Conservation (phyloP, 2,797 vertebrate genomes). For the Dicrostonyx torquatus region DNA sequence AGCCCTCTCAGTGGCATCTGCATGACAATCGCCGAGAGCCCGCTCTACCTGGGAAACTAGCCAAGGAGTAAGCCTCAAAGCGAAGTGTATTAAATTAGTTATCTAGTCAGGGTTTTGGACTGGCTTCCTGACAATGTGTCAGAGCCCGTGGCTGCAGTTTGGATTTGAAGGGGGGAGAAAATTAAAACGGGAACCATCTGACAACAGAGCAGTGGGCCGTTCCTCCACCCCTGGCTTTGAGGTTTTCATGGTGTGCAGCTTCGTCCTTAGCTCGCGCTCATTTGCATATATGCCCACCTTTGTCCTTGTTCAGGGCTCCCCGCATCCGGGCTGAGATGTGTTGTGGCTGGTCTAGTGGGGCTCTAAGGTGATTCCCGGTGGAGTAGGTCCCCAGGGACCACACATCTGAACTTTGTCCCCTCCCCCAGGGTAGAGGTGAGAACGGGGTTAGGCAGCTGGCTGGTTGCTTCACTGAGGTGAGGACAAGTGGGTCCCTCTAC, state of each 20-base stretch:
- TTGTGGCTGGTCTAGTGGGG: background rate
- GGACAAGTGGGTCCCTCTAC: background rate
- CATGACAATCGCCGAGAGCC: constrained; percentile 85
- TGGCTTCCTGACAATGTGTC: constrained; percentile 85
- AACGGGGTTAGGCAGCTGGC: no score
- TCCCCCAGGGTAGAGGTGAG: background rate
- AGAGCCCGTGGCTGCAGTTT: constrained; percentile 80
- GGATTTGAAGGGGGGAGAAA: constrained; percentile 78
- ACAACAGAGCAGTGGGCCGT: background rate
- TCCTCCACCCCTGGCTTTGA: constrained; percentile 24
- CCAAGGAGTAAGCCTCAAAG: constrained; percentile 88
- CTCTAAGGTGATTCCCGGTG: background rate
- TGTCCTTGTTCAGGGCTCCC: background rate
- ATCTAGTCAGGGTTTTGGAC: constrained; percentile 86
- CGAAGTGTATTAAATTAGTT: constrained; percentile 88
- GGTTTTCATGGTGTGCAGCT: constrained; percentile 27
- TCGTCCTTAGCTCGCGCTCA: background rate
- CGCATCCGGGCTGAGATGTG: background rate
- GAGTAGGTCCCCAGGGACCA: background rate
- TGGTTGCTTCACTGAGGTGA: background rate
- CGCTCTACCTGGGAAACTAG: constrained; percentile 86
- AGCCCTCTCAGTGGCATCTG: constrained; percentile 86
- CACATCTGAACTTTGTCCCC: no score
- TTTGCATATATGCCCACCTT: background rate
- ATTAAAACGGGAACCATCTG: constrained; percentile 64